These are phyloP conservation scores for Hephaestus fuliginosus DNA, from an alignment of 2,797 vertebrate species.

Conservation along the genomic window DNA sequence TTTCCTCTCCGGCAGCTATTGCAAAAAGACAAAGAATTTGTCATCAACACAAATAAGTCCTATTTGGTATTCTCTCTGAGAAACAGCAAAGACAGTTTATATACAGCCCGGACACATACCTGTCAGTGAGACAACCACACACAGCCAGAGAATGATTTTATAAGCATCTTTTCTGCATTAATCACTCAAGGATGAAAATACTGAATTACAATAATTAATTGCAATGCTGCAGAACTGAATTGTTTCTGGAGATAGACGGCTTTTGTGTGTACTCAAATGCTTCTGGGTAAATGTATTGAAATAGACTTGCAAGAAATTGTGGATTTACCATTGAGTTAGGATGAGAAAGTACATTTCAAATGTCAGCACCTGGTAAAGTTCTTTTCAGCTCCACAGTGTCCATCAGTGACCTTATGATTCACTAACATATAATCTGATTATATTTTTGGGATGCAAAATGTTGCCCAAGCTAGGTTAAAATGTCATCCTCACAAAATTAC, in stretches of 20 bases:
- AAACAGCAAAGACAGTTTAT: slow-evolving; percentile 14
- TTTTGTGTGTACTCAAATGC: not conserved
- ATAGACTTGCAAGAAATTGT: slow-evolving; percentile 14
- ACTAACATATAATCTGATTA: too few relatives aligned
- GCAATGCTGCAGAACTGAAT: slow-evolving; percentile 1
- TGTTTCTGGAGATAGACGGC: slow-evolving; percentile 24
- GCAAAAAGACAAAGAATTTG: slow-evolving; percentile 53
- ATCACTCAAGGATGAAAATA: slow-evolving; percentile 30
- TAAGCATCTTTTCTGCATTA: slow-evolving; percentile 8
- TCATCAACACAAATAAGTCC: slow-evolving; percentile 53
- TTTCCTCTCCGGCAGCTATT: slow-evolving; percentile 40
- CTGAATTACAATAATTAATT: slow-evolving; percentile 22
- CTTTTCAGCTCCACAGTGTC: not conserved
- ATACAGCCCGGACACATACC: slow-evolving; percentile 9
- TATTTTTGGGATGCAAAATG: not conserved
- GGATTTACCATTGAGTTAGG: not conserved
- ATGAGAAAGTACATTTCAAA: not conserved
- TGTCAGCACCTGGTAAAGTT: not conserved
- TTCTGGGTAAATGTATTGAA: not conserved
- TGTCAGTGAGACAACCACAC: slow-evolving; percentile 19
- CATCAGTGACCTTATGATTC: not conserved
- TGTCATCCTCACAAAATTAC: not conserved
- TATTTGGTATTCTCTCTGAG: slow-evolving; percentile 47
- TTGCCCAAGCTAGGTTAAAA: not conserved
- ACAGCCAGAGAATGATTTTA: slow-evolving; percentile 23